Evolutionary conservation across 1,140 invertebrate species (phyloP).

Genomic region (Frieseomelitta varia): DNA sequence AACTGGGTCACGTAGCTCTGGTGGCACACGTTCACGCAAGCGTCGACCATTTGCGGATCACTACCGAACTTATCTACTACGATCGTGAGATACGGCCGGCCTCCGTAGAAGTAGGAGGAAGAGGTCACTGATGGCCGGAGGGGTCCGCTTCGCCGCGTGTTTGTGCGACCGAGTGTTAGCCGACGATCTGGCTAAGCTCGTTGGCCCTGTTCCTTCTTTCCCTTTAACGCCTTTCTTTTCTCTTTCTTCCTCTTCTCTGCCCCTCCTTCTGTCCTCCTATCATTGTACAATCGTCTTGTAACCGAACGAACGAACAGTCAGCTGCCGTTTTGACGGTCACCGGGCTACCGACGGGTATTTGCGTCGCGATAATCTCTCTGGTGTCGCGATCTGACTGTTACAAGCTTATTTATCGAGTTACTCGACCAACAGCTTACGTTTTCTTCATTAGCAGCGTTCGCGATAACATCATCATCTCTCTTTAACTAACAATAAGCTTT

Average conservation of each 20-base stretch:
- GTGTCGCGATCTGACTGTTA: neutral
- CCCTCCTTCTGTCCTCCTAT: slow-evolving; percentile 33
- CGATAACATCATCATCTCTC: neutral
- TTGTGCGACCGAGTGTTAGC: neutral
- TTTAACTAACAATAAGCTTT: too few relatives aligned
- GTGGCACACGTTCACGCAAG: slow-evolving; percentile 60
- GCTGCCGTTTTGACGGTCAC: slow-evolving; percentile 56
- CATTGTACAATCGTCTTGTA: slow-evolving; percentile 17
- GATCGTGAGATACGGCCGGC: slow-evolving; percentile 71
- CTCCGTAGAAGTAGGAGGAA: slow-evolving; percentile 67
- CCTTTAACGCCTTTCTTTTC: slow-evolving; percentile 21
- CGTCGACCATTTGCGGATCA: slow-evolving; percentile 56
- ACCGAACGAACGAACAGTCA: slow-evolving; percentile 55
- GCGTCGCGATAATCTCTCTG: slow-evolving; percentile 8
- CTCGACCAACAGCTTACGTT: neutral
- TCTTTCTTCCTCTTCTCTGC: neutral
- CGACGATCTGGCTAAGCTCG: slow-evolving; percentile 28
- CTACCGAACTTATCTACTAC: slow-evolving; percentile 62
- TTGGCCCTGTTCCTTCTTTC: slow-evolving; percentile 19
- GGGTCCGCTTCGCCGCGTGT: slow-evolving; percentile 30
- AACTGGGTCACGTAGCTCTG: slow-evolving; percentile 76
- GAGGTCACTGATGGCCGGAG: slow-evolving; percentile 67
- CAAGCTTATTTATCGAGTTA: slow-evolving; percentile 8
- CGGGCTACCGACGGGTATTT: slow-evolving; percentile 45
- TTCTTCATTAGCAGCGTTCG: neutral